Conservation (phyloP, 2,113 vertebrate species). For the Tonatia bakeri region DNA sequence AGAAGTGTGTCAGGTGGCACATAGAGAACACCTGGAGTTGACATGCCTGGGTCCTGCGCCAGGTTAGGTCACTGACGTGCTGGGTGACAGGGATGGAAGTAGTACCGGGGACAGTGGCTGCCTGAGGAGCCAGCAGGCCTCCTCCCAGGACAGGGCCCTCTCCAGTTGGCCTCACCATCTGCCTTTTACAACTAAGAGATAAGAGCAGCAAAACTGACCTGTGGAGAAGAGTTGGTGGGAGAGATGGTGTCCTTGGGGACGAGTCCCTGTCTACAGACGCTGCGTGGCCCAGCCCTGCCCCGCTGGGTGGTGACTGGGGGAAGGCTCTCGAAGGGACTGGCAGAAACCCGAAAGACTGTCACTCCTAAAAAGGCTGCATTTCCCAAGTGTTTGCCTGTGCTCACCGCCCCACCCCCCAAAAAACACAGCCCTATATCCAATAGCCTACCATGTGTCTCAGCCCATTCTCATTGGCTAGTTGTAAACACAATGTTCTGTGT, state of each 20-base stretch:
- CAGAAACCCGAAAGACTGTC: neutral
- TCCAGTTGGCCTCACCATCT: neutral
- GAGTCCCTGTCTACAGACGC: neutral
- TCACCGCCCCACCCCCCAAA: accelerated
- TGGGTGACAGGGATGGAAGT: neutral
- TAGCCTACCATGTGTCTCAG: neutral
- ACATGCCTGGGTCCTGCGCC: neutral
- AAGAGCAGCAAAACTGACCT: neutral
- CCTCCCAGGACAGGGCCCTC: neutral
- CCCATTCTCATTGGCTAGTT: accelerated
- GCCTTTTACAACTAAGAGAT: neutral
- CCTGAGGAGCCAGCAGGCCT: neutral
- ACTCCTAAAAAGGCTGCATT: neutral
- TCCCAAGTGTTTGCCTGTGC: neutral
- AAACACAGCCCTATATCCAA: neutral
- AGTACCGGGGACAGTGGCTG: neutral
- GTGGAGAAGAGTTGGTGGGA: neutral
- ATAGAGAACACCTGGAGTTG: neutral
- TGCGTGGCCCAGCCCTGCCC: neutral
- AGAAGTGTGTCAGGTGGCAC: neutral
- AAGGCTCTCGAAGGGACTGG: neutral
- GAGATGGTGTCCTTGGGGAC: neutral
- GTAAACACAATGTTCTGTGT: neutral
- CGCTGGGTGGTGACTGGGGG: neutral
- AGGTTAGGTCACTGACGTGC: neutral